These are phyloP conservation scores for Dendrolimus pini DNA, from an alignment of 2,888 invertebrate species.

Conservation along the genomic window DNA sequence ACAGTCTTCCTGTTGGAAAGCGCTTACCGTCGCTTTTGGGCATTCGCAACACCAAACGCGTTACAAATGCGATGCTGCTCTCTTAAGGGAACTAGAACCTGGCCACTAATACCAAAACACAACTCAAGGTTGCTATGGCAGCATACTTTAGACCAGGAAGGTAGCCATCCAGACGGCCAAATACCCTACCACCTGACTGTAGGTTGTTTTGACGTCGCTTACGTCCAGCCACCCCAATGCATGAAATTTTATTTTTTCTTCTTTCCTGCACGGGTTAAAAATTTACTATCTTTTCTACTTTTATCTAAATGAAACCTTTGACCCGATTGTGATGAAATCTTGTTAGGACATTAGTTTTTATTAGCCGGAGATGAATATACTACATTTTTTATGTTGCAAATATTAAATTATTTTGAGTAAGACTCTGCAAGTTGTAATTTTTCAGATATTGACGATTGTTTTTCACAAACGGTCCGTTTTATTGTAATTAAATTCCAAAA, in stretches of 20 bases:
- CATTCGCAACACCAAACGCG: not conserved
- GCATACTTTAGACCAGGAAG: not conserved
- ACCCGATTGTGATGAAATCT: too few relatives aligned
- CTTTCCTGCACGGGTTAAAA: not conserved
- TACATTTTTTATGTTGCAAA: too few relatives aligned
- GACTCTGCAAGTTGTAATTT: too few relatives aligned
- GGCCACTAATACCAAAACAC: not conserved
- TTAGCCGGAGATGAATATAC: too few relatives aligned
- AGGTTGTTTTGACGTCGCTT: not conserved
- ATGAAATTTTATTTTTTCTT: not conserved
- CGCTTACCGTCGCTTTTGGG: not conserved
- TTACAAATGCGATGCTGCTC: not conserved
- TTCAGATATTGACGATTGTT: too few relatives aligned
- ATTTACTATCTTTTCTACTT: too few relatives aligned
- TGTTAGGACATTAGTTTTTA: too few relatives aligned
- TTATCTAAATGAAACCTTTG: too few relatives aligned
- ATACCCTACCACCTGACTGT: not conserved
- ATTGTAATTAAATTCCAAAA: not conserved
- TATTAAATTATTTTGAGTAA: too few relatives aligned
- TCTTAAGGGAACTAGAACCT: not conserved
- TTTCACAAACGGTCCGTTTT: not conserved
- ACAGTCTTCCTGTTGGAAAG: not conserved
- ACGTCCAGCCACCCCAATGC: not conserved
- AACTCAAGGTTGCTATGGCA: not conserved
- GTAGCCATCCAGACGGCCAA: not conserved